phyloP scores from a whole-genome alignment of 2,797 vertebrate genomes.

The Adrianichthys oophorus region DNA sequence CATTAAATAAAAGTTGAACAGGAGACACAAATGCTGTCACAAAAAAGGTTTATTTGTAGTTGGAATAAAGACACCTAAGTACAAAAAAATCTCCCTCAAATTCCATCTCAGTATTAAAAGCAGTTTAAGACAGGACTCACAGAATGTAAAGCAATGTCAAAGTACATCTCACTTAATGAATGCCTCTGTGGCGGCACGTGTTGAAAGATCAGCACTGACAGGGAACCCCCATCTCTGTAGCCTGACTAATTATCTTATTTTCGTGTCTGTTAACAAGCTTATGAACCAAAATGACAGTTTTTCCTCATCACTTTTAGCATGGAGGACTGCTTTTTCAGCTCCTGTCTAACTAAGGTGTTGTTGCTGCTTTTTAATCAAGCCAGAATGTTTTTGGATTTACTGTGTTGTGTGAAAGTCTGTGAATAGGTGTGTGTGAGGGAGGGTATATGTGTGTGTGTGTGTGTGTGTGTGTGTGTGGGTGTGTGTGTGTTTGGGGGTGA shows the following conservation, averaged over 20 bases:
- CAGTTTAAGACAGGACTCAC: slow-evolving; percentile 19
- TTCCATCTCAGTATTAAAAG: slow-evolving; percentile 8
- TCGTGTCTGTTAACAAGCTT: slow-evolving; percentile 11
- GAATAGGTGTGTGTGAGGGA: slow-evolving; percentile 8
- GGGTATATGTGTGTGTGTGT: slow-evolving; percentile 3
- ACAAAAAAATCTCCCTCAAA: not conserved
- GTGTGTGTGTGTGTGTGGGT: slow-evolving; percentile 3
- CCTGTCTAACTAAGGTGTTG: slow-evolving; percentile 16
- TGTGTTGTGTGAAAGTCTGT: not conserved
- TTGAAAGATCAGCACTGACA: slow-evolving; percentile 4
- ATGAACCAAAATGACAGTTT: slow-evolving; percentile 8
- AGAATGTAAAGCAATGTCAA: slow-evolving; percentile 7
- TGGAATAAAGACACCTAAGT: too few relatives aligned
- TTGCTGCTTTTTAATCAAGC: slow-evolving; percentile 11
- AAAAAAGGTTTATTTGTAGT: too few relatives aligned
- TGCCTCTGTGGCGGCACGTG: slow-evolving; percentile 13
- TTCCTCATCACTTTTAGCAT: not conserved
- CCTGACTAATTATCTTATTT: slow-evolving; percentile 17
- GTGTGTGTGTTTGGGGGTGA: slow-evolving; percentile 2
- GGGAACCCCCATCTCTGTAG: slow-evolving; percentile 4
- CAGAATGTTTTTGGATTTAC: slow-evolving; percentile 9
- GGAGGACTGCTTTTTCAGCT: slow-evolving; percentile 13
- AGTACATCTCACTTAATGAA: slow-evolving; percentile 36
- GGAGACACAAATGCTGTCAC: too few relatives aligned
- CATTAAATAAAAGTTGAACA: too few relatives aligned